Conservation (phyloP, 2,113 vertebrate species). For the Nothoprocta pentlandii region DNA sequence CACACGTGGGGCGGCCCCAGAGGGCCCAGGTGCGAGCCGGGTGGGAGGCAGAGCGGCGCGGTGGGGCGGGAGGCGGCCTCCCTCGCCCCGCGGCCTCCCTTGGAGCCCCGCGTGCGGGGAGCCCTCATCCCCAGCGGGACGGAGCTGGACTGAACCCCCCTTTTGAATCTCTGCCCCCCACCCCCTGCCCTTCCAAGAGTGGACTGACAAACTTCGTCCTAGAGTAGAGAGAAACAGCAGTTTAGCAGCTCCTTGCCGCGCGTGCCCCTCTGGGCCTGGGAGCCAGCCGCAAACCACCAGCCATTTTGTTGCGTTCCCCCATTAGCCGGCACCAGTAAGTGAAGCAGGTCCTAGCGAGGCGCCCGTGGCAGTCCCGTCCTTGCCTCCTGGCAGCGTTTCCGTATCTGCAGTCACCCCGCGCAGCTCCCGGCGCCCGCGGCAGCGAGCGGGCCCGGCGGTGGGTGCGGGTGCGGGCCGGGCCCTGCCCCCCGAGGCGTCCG, state of each 20-base stretch:
- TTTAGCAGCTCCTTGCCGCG: neutral
- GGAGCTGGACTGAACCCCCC: neutral
- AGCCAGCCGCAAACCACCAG: neutral
- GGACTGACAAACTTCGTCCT: neutral
- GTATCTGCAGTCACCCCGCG: neutral
- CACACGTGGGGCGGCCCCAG: neutral
- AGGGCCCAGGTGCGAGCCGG: neutral
- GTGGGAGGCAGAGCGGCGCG: neutral
- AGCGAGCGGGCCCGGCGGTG: too few relatives aligned
- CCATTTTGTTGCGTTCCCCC: neutral
- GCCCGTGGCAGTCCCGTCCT: neutral
- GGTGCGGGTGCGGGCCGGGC: too few relatives aligned
- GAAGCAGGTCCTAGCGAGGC: constrained; percentile 2
- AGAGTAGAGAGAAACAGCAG: neutral
- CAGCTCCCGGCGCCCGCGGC: neutral
- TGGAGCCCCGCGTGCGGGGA: neutral
- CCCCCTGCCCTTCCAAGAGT: neutral
- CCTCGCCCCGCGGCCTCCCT: rapidly evolving
- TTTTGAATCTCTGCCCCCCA: neutral
- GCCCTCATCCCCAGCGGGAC: neutral
- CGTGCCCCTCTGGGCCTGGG: neutral
- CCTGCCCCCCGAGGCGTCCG: neutral
- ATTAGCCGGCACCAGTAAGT: neutral
- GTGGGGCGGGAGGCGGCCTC: neutral
- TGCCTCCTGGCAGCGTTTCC: neutral